Percentiles rank a stretch among this genome's conserved stretches.
phyloP scores from a whole-genome alignment of 2,797 vertebrate species.

The Sebastes hopkinsi region DNA sequence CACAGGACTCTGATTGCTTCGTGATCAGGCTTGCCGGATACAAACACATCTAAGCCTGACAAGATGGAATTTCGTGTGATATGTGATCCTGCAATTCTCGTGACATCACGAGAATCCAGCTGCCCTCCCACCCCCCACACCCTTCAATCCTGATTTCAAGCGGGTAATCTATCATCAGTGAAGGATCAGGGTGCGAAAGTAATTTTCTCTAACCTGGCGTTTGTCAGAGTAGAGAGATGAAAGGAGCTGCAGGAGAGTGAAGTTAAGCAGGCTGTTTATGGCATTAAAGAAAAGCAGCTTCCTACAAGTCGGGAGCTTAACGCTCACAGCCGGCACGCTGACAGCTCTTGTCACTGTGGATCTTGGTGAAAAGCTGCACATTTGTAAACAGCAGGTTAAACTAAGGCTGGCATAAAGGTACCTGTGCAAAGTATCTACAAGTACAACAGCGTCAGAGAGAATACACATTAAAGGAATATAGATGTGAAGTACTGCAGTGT shows the following conservation, averaged over 20 bases:
- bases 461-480: not conserved
- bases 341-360: conserved; percentile 51
- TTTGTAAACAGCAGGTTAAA: conserved; percentile 50
- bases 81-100: not conserved
- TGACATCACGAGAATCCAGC: not conserved
- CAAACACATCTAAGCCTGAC: not conserved
- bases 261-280: conserved; percentile 49
- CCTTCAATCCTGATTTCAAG: not conserved
- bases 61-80: not conserved
- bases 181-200: conserved; percentile 4
- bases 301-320: conserved; percentile 36
- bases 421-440: not conserved
- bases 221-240: conserved; percentile 49
- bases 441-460: not conserved
- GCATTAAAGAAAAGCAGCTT: conserved; percentile 42
- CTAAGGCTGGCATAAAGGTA: not conserved
- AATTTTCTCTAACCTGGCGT: conserved; percentile 32
- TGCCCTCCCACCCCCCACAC: too few relatives aligned
- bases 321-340: conserved; percentile 44
- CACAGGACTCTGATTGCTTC: not conserved
- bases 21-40: not conserved
- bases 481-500: not conserved
- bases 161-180: conserved; percentile 3
- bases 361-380: conserved; percentile 26
- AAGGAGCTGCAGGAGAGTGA: conserved; percentile 31